Percentiles rank a stretch among this genome's conserved stretches.
Evolutionary conservation across 2,888 invertebrate species (phyloP).

Genomic region (Acleris cristana): DNA sequence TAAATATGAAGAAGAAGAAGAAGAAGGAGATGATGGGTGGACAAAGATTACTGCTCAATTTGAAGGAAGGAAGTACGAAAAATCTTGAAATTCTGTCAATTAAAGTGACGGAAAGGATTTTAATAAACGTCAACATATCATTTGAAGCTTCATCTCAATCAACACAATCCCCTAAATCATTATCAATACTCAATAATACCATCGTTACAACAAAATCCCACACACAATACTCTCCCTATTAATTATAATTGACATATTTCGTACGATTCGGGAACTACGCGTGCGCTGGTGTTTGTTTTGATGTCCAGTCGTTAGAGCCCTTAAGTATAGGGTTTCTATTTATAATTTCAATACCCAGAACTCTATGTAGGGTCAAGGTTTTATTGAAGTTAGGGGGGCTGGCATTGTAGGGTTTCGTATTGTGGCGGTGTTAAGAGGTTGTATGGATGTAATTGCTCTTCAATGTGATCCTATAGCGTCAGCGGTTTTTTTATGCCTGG

Average conservation of each 20-base stretch:
- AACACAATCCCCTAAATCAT: slow-evolving; percentile 5
- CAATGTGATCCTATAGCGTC: slow-evolving; percentile 25
- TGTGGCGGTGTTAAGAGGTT: slow-evolving; percentile 25
- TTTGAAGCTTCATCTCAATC: not conserved
- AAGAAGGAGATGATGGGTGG: no score
- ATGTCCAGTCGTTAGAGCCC: slow-evolving; percentile 38
- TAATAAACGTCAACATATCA: no score
- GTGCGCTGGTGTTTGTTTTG: slow-evolving; percentile 41
- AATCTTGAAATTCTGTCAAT: no score
- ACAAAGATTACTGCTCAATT: no score
- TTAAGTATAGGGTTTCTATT: slow-evolving; percentile 29
- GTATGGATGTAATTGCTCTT: slow-evolving; percentile 34
- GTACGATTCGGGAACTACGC: slow-evolving; percentile 40
- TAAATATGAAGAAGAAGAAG: no score
- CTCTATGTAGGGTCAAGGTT: no score
- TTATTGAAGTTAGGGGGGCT: no score
- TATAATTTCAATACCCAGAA: no score
- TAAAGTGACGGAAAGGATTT: no score
- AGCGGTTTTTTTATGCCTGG: not conserved
- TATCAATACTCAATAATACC: slow-evolving; percentile 30
- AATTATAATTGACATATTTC: slow-evolving; percentile 47
- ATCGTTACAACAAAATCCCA: slow-evolving; percentile 31
- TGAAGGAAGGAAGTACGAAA: no score
- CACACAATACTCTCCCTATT: slow-evolving; percentile 37
- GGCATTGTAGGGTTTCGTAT: not conserved